Evolutionary conservation across 2,113 vertebrate genomes (phyloP).

Genomic region (Spilogale gracilis): DNA sequence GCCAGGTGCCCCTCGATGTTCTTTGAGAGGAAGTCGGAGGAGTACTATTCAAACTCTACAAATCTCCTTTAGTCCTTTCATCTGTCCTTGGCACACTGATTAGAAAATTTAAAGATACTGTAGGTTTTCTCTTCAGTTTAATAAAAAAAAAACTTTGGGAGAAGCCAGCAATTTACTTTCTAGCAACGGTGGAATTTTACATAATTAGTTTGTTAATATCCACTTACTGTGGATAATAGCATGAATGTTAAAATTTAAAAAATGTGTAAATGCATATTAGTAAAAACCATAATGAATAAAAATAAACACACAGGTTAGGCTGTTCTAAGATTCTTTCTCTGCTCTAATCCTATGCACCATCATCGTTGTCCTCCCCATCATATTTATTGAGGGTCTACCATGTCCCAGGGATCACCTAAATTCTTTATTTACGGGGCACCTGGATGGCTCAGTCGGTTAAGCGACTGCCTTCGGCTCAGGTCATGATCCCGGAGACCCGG

Average conservation of each 20-base stretch:
- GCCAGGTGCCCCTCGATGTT: rapidly evolving
- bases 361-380: not conserved
- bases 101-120: not conserved
- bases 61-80: not conserved
- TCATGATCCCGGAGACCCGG: too few species aligned
- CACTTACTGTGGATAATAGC: not conserved
- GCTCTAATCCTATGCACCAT: not conserved
- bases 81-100: not conserved
- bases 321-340: not conserved
- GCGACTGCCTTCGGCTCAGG: too few species aligned
- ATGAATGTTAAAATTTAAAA: not conserved
- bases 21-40: not conserved
- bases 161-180: not conserved
- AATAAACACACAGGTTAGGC: not conserved
- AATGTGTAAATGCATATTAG: not conserved
- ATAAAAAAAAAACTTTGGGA: not conserved
- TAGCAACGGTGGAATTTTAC: not conserved
- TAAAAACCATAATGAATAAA: not conserved
- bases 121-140: not conserved
- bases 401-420: not conserved
- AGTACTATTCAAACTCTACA: not conserved
- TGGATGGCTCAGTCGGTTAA: too few species aligned
- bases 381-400: not conserved
- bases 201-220: constrained; percentile 39
- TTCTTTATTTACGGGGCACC: not conserved